Conservation (phyloP, 2,888 invertebrate genomes). For the Netelia virgata region DNA sequence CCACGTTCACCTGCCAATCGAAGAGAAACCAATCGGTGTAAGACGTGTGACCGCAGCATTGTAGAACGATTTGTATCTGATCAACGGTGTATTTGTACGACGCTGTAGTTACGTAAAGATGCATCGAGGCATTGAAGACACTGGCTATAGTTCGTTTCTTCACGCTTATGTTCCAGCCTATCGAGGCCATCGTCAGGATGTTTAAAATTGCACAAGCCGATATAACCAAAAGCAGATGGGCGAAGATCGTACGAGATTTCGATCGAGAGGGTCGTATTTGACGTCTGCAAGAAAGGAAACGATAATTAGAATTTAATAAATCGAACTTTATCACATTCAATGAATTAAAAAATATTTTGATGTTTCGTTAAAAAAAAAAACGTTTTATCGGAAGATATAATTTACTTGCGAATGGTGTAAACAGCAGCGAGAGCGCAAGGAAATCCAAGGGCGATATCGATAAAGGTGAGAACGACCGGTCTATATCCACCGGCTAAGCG, state of each 20-base stretch:
- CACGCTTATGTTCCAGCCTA: conserved; percentile 76
- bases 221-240: conserved; percentile 73
- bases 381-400: too few species aligned
- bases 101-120: conserved; percentile 74
- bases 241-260: conserved; percentile 70
- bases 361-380: too few species aligned
- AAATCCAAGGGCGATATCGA: conserved; percentile 77
- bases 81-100: conserved; percentile 78
- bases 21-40: conserved; percentile 80
- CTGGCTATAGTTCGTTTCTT: conserved; percentile 72
- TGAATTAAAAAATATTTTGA: background rate
- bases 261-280: conserved; percentile 70
- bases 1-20: conserved; percentile 79
- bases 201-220: conserved; percentile 76
- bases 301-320: background rate
- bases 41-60: conserved; percentile 79
- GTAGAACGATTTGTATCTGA: conserved; percentile 79
- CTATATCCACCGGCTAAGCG: conserved; percentile 78
- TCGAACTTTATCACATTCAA: background rate
- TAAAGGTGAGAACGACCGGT: conserved; percentile 76
- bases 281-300: conserved; percentile 66
- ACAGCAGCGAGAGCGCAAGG: conserved; percentile 77
- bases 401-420: conserved; percentile 78
- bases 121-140: conserved; percentile 80
- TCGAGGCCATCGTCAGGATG: conserved; percentile 75